A percentile compares a stretch with the other conserved stretches of the same genome.
phyloP scores from a whole-genome alignment of 2,113 vertebrate species.

The Antigone vipio region DNA sequence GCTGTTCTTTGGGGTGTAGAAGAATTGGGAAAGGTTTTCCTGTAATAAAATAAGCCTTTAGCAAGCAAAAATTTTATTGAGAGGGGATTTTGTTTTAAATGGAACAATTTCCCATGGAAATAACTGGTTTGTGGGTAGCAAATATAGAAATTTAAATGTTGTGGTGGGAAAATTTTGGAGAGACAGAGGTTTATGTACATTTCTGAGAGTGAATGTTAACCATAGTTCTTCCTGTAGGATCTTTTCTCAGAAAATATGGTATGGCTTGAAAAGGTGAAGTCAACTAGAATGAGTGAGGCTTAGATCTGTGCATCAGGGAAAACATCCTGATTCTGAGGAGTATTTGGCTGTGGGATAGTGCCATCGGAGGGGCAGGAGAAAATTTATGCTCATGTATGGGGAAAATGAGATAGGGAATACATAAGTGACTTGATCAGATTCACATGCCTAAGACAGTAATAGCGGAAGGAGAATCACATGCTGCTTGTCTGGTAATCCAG shows the following conservation, averaged over 20 bases:
- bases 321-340: neutral
- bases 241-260: neutral
- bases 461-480: neutral
- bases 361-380: neutral
- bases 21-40: neutral
- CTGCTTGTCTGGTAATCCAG: neutral
- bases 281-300: neutral
- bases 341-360: neutral
- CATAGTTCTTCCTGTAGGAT: neutral
- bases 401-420: neutral
- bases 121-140: neutral
- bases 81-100: neutral
- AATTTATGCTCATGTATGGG: neutral
- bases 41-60: neutral
- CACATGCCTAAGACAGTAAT: neutral
- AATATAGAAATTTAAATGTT: neutral
- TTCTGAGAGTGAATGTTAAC: neutral
- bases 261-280: neutral
- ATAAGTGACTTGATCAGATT: neutral
- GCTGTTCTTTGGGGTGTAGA: neutral
- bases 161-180: neutral
- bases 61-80: neutral
- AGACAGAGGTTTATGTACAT: neutral
- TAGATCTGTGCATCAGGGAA: fast-evolving
- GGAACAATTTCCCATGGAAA: neutral